A percentile compares a stretch with the other conserved stretches of the same genome.
phyloP scores from a whole-genome alignment of 1,140 invertebrate species.

The Orussus abietinus region DNA sequence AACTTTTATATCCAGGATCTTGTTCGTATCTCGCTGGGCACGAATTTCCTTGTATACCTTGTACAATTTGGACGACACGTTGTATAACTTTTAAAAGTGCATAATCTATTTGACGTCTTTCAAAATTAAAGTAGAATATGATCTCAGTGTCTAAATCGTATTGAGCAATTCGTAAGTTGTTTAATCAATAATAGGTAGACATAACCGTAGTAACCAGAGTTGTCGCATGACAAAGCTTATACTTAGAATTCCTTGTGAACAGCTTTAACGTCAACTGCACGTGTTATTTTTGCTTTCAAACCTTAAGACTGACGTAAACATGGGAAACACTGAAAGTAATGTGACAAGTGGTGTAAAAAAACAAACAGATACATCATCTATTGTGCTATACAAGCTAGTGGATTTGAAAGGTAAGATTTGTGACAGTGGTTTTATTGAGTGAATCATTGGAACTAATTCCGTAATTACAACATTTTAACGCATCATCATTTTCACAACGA shows the following conservation, averaged over 20 bases:
- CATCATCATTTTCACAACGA: too few species aligned
- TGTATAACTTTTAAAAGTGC: neutral
- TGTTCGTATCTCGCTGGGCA: too few species aligned
- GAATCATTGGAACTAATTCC: neutral
- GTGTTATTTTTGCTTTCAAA: neutral
- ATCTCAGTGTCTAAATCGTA: neutral
- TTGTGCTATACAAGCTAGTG: slow-evolving; percentile 78
- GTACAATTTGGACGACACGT: neutral
- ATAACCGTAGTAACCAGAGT: neutral
- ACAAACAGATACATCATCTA: slow-evolving; percentile 77
- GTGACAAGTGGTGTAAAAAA: slow-evolving; percentile 89
- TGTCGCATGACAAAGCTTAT: neutral
- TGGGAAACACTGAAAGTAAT: slow-evolving; percentile 92
- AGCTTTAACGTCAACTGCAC: neutral
- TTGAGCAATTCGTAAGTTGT: neutral
- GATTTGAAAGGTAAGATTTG: slow-evolving; percentile 78
- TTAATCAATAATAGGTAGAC: neutral
- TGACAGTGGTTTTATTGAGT: too few species aligned
- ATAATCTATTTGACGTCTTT: neutral
- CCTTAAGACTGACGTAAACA: slow-evolving; percentile 41
- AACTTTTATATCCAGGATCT: too few species aligned
- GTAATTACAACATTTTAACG: too few species aligned
- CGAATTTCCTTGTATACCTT: neutral
- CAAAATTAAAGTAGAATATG: neutral
- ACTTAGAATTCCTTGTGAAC: neutral